A percentile compares a stretch with the other conserved stretches of the same genome.
Evolutionary conservation across 2,113 vertebrate genomes (phyloP).

Genomic region (Osmerus eperlanus): DNA sequence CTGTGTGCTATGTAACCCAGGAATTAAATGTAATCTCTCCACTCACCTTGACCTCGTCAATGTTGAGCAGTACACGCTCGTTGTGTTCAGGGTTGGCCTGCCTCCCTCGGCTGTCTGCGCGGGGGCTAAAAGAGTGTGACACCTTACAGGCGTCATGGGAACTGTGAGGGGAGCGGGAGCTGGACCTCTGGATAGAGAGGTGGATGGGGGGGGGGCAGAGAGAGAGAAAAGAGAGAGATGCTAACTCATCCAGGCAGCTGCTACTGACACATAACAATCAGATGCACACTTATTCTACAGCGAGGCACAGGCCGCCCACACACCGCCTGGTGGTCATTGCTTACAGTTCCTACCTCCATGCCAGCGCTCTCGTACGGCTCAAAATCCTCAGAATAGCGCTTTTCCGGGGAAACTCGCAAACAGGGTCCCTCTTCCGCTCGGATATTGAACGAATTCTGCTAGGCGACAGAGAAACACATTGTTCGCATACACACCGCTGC

Average conservation of each 20-base stretch:
- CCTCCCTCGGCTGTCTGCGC: slow-evolving; percentile 46
- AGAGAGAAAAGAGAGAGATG: slow-evolving; percentile 17
- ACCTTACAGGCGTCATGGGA: slow-evolving; percentile 40
- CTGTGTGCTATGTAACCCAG: not conserved
- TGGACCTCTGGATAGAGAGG: slow-evolving; percentile 46
- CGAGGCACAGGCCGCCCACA: not conserved
- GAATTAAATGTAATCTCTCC: not conserved
- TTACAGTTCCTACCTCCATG: slow-evolving; percentile 60
- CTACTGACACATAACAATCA: not conserved
- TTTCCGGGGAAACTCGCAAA: slow-evolving; percentile 75
- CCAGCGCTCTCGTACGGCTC: slow-evolving; percentile 73
- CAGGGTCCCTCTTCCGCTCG: slow-evolving; percentile 78
- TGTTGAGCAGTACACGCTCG: slow-evolving; percentile 75
- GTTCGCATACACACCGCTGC: too few relatives aligned
- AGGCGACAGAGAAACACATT: slow-evolving; percentile 5
- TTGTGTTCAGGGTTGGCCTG: slow-evolving; percentile 54
- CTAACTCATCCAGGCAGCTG: slow-evolving; percentile 54
- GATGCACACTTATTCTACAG: not conserved
- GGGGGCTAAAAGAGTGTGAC: slow-evolving; percentile 47
- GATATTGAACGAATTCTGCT: slow-evolving; percentile 83
- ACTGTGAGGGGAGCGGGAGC: slow-evolving; percentile 47
- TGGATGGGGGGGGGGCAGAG: slow-evolving; percentile 36
- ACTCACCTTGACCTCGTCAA: slow-evolving; percentile 78
- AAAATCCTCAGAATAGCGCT: slow-evolving; percentile 79
- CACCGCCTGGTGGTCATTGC: slow-evolving; percentile 31